These are phyloP conservation scores for Lepidochitona cinerea DNA, from an alignment of 2,888 invertebrate species.

Conservation along the genomic window DNA sequence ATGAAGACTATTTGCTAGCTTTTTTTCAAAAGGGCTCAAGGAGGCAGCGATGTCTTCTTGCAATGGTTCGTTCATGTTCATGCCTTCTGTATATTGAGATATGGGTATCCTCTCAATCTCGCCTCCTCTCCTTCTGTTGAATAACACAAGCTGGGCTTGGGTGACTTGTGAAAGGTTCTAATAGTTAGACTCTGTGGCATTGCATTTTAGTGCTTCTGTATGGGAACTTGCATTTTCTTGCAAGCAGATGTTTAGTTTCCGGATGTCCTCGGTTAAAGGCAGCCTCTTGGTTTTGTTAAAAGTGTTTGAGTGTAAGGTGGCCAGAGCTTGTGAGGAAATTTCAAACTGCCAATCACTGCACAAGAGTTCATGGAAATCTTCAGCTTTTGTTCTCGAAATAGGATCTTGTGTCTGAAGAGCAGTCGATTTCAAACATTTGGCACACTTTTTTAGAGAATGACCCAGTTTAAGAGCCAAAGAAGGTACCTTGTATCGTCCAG, in stretches of 20 bases:
- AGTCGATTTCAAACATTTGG: too few species aligned
- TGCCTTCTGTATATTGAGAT: background rate
- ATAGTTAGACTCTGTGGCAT: background rate
- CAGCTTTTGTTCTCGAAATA: background rate
- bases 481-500: background rate
- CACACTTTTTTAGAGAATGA: background rate
- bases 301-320: too few species aligned
- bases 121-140: background rate
- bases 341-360: background rate
- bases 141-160: background rate
- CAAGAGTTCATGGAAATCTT: background rate
- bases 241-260: background rate
- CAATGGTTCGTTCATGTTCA: background rate
- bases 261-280: background rate
- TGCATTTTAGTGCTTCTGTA: background rate
- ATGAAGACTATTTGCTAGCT: background rate
- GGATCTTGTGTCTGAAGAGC: too few species aligned
- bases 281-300: background rate
- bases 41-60: background rate
- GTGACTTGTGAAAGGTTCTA: background rate
- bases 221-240: background rate
- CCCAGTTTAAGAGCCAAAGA: background rate
- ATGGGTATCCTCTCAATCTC: background rate
- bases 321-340: background rate
- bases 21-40: background rate